These are phyloP conservation scores for Penaeus vannamei DNA, from an alignment of 1,140 invertebrate species.

Conservation along the genomic window DNA sequence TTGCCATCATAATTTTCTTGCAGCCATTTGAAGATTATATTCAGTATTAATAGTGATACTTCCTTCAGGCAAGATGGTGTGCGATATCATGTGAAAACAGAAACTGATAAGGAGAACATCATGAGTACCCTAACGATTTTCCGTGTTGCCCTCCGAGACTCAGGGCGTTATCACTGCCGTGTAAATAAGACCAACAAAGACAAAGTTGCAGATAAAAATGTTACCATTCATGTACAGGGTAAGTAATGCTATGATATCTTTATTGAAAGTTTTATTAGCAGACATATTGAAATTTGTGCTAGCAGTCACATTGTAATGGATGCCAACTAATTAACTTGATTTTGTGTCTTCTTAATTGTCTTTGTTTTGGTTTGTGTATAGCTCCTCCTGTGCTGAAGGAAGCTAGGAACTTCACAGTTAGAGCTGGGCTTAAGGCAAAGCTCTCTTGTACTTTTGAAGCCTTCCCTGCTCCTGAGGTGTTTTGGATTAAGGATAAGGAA, in stretches of 20 bases:
- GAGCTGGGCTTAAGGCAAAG: slow-evolving; percentile 41
- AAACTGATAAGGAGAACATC: slow-evolving; percentile 6
- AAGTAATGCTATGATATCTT: background rate
- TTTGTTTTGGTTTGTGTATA: background rate
- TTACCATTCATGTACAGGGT: slow-evolving; percentile 51
- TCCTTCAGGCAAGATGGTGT: slow-evolving; percentile 43
- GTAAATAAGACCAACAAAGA: slow-evolving; percentile 54
- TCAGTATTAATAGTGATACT: background rate
- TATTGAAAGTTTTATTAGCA: too few relatives aligned
- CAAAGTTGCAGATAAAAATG: slow-evolving; percentile 30
- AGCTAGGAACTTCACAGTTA: slow-evolving; percentile 45
- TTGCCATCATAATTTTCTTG: background rate
- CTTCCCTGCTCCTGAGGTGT: slow-evolving; percentile 46
- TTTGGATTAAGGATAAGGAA: slow-evolving; percentile 49
- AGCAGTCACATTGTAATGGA: too few relatives aligned
- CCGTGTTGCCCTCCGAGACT: slow-evolving; percentile 38
- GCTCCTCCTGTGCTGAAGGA: slow-evolving; percentile 49
- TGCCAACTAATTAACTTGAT: background rate
- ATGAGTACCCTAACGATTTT: slow-evolving; percentile 44
- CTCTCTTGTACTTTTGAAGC: slow-evolving; percentile 58
- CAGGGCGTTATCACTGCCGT: slow-evolving; percentile 46
- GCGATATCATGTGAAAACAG: slow-evolving; percentile 41
- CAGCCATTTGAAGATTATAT: background rate
- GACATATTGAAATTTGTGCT: too few relatives aligned
- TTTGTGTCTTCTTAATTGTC: background rate